Conservation (phyloP, 2,797 vertebrate genomes). For the Fistularia tabacaria region DNA sequence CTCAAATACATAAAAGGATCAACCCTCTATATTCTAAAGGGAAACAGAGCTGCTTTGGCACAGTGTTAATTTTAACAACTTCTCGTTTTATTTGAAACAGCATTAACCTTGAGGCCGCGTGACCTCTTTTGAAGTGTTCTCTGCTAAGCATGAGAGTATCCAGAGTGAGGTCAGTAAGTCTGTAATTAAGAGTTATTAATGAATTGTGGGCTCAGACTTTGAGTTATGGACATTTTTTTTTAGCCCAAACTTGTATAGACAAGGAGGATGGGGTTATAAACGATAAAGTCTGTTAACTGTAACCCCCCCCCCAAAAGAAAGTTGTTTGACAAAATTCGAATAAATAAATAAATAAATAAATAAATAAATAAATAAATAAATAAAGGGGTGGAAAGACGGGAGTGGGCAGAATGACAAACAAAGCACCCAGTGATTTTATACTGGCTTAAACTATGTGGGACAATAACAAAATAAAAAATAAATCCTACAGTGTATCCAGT, state of each 20-base stretch:
- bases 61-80: constrained; percentile 79
- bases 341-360: too few relatives aligned
- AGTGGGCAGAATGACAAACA: constrained; percentile 3
- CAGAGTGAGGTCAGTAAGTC: constrained; percentile 60
- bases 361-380: too few relatives aligned
- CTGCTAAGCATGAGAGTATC: constrained; percentile 48
- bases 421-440: background rate
- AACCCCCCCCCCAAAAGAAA: too few relatives aligned
- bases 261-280: too few relatives aligned
- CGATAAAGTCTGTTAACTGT: background rate
- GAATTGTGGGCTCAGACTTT: constrained; percentile 51
- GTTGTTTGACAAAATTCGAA: too few relatives aligned
- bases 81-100: constrained; percentile 69
- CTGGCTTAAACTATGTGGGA: background rate
- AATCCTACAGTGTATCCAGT: too few relatives aligned
- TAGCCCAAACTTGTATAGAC: too few relatives aligned
- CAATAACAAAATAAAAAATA: background rate
- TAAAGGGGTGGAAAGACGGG: too few relatives aligned
- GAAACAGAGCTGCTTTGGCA: constrained; percentile 72
- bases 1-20: constrained; percentile 78
- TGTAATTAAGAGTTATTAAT: constrained; percentile 65
- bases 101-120: constrained; percentile 69
- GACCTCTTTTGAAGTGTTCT: constrained; percentile 64
- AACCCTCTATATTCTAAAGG: constrained; percentile 69
- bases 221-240: constrained; percentile 34